Evolutionary conservation across 2,888 invertebrate species (phyloP).

Genomic region (Lordiphosa andalusiaca): DNA sequence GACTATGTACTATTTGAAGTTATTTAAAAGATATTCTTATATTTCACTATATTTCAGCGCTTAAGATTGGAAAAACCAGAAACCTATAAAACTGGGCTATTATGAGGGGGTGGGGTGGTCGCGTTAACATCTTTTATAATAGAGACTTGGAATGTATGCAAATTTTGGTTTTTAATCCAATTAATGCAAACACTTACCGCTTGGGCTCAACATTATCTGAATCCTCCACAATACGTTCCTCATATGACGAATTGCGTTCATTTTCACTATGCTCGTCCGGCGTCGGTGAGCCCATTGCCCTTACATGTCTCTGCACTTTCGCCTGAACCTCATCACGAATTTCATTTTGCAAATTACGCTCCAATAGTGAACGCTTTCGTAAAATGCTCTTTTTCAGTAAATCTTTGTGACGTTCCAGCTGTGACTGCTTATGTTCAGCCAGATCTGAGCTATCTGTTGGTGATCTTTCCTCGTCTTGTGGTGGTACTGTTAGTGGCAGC

Average conservation of each 20-base stretch:
- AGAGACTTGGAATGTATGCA: no score
- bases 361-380: conserved; percentile 92
- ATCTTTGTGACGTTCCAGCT: conserved; percentile 91
- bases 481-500: not conserved
- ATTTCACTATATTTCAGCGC: no score
- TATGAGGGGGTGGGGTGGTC: no score
- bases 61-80: no score
- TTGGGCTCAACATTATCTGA: conserved; percentile 45
- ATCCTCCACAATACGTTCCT: conserved; percentile 41
- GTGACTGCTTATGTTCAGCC: conserved; percentile 86
- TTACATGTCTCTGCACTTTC: conserved; percentile 51
- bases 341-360: conserved; percentile 93
- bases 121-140: no score
- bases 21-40: no score
- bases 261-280: conserved; percentile 61
- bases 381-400: conserved; percentile 95
- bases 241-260: conserved; percentile 30
- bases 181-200: conserved; percentile 28
- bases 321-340: conserved; percentile 90
- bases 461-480: no score
- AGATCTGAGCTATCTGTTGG: conserved; percentile 80
- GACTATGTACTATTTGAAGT: no score
- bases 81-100: no score
- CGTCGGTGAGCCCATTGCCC: conserved; percentile 64
- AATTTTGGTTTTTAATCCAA: no score